Conservation (phyloP, 2,113 vertebrate genomes). For the Melanocharis versteri region DNA sequence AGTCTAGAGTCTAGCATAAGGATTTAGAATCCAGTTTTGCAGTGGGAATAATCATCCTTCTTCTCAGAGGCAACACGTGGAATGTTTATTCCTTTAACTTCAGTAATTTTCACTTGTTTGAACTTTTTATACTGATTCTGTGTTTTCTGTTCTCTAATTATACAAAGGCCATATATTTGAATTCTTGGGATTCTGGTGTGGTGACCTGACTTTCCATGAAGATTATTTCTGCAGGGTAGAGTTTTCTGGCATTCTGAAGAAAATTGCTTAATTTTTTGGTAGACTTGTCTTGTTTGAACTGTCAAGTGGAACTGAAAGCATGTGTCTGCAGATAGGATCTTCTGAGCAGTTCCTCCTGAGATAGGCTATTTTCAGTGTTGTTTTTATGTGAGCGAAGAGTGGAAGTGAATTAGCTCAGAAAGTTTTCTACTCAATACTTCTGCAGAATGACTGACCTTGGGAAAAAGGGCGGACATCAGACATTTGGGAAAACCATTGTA, state of each 20-base stretch:
- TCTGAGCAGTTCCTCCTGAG: not conserved
- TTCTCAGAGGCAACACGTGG: not conserved
- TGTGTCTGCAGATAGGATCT: not conserved
- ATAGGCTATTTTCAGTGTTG: not conserved
- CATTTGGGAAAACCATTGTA: not conserved
- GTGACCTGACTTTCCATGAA: not conserved
- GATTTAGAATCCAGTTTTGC: rapidly evolving
- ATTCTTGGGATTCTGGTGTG: not conserved
- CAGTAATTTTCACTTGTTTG: not conserved
- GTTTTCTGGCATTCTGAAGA: not conserved
- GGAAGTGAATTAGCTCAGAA: not conserved
- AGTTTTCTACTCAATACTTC: not conserved
- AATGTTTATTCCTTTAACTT: not conserved
- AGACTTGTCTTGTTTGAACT: not conserved
- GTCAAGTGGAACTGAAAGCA: not conserved
- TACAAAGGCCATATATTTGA: not conserved
- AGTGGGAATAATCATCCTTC: not conserved
- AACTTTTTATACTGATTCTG: not conserved
- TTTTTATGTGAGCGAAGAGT: not conserved
- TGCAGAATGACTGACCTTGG: not conserved
- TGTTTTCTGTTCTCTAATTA: not conserved
- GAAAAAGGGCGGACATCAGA: not conserved
- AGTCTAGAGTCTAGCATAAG: not conserved
- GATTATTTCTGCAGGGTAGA: not conserved
- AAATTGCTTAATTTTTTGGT: not conserved